Evolutionary conservation across 2,797 vertebrate genomes (phyloP).

Genomic region (Lateolabrax maculatus): DNA sequence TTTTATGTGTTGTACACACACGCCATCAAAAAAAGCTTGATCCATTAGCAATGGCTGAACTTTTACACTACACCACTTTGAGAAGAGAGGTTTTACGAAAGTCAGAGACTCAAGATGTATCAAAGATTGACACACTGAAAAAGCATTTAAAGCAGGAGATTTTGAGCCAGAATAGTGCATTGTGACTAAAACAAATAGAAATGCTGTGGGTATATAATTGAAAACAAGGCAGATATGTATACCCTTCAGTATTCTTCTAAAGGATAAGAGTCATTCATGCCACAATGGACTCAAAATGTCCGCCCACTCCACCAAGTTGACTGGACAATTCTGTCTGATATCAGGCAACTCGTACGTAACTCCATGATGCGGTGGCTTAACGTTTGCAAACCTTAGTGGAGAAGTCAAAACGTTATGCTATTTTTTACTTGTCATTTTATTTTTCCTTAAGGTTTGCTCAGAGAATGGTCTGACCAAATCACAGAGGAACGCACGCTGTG

Average conservation of each 20-base stretch:
- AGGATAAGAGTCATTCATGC: background rate
- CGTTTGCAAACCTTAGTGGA: background rate
- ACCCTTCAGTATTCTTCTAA: background rate
- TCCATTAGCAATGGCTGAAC: background rate
- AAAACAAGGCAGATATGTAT: background rate
- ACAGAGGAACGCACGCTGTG: background rate
- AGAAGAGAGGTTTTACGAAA: background rate
- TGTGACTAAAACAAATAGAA: background rate
- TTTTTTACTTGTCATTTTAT: background rate
- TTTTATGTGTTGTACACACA: background rate
- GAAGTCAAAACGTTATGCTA: background rate
- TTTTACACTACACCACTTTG: background rate
- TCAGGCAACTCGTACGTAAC: background rate
- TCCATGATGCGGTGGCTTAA: background rate
- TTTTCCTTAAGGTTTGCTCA: background rate
- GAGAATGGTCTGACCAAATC: background rate
- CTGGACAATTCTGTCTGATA: too few species aligned
- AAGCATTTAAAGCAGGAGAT: background rate
- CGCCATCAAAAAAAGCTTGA: background rate
- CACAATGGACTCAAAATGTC: background rate
- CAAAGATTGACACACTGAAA: background rate
- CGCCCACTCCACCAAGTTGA: too few species aligned
- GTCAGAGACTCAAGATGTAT: background rate
- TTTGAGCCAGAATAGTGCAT: background rate
- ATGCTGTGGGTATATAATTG: background rate